A percentile compares a stretch with the other conserved stretches of the same genome.
Evolutionary conservation across 2,888 invertebrate genomes (phyloP).

Genomic region (Meandrusa payeni): DNA sequence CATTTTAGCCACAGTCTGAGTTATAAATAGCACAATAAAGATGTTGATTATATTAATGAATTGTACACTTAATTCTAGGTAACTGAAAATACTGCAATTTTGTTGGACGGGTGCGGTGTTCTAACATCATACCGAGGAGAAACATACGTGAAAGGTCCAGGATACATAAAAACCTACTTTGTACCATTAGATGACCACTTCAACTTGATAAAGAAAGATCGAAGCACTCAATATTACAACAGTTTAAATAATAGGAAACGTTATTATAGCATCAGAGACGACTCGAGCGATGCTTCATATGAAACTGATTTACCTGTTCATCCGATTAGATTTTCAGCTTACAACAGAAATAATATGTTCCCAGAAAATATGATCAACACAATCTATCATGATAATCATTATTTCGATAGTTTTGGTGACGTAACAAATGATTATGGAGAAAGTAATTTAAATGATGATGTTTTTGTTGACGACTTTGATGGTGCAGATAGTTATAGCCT

Average conservation of each 20-base stretch:
- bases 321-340: slow-evolving; percentile 37
- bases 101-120: slow-evolving; percentile 84
- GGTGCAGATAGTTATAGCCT: slow-evolving; percentile 18
- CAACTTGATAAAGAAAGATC: slow-evolving; percentile 67
- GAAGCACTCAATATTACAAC: slow-evolving; percentile 48
- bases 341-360: slow-evolving; percentile 39
- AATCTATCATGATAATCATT: background rate
- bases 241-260: slow-evolving; percentile 44
- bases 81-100: slow-evolving; percentile 85
- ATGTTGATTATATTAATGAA: too few relatives aligned
- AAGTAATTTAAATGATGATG: slow-evolving; percentile 24
- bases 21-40: too few relatives aligned
- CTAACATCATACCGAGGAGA: slow-evolving; percentile 85
- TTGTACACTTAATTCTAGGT: too few relatives aligned
- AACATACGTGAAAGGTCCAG: slow-evolving; percentile 87
- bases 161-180: slow-evolving; percentile 86
- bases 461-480: slow-evolving; percentile 18
- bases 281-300: slow-evolving; percentile 35
- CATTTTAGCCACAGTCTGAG: too few relatives aligned
- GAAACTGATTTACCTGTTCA: slow-evolving; percentile 32
- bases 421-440: slow-evolving; percentile 30
- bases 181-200: slow-evolving; percentile 84
- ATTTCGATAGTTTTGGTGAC: slow-evolving; percentile 6
- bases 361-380: slow-evolving; percentile 26
- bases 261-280: slow-evolving; percentile 45